Conservation (phyloP, 2,113 vertebrate species). For the Kryptolebias marmoratus region DNA sequence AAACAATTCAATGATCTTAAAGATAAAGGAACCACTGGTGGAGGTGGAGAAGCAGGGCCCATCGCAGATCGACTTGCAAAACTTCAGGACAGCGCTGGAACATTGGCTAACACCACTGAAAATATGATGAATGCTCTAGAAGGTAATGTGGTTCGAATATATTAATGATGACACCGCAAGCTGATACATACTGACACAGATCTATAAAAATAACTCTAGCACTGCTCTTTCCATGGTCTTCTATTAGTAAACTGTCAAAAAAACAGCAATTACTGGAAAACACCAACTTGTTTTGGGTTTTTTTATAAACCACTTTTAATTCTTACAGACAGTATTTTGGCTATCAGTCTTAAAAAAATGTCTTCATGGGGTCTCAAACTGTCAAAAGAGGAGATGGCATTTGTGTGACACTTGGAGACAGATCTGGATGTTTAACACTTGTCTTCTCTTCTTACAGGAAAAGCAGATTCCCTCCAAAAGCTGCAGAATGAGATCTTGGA, state of each 20-base stretch:
- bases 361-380: not conserved
- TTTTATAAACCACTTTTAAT: no score
- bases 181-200: no score
- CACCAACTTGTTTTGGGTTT: no score
- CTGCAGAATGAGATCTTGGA: constrained; percentile 78
- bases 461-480: constrained; percentile 78
- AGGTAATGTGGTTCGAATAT: constrained; percentile 74
- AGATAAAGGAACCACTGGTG: constrained; percentile 18
- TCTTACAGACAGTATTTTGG: no score
- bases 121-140: constrained; percentile 81
- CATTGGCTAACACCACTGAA: constrained; percentile 81
- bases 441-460: constrained; percentile 67
- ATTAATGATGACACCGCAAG: not conserved
- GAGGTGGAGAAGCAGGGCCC: not conserved
- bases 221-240: no score
- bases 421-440: not conserved
- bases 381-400: not conserved
- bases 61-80: constrained; percentile 73
- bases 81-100: constrained; percentile 77
- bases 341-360: not conserved
- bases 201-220: no score
- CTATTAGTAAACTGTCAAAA: no score
- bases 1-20: constrained; percentile 74
- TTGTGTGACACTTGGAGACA: not conserved
- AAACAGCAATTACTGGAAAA: no score